These are phyloP conservation scores for Caenorhabditis sp. DNA, from an alignment of 2,888 invertebrate genomes.

Conservation along the genomic window DNA sequence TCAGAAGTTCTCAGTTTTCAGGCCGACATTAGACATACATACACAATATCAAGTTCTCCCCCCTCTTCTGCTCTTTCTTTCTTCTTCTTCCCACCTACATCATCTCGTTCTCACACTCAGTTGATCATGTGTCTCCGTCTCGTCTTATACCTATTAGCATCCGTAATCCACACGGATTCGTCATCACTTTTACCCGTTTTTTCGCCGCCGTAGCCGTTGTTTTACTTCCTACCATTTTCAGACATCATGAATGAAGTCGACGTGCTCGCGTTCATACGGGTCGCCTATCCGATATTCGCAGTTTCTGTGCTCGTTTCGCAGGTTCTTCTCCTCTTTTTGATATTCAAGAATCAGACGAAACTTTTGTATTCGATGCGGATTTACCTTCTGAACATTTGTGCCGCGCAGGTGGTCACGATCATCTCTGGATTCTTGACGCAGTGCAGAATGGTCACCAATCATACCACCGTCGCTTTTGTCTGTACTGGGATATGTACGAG, in stretches of 20 bases:
- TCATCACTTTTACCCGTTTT: slow-evolving; percentile 17
- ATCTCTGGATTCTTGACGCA: slow-evolving; percentile 39
- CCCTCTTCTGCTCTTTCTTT: background rate
- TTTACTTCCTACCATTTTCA: background rate
- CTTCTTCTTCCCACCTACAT: background rate
- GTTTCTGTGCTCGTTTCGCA: slow-evolving; percentile 31
- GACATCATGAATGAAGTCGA: slow-evolving; percentile 33
- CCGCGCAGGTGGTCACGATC: slow-evolving; percentile 42
- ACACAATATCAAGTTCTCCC: slow-evolving; percentile 3
- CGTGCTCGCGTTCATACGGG: slow-evolving; percentile 11
- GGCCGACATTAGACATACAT: background rate
- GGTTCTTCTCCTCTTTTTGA: slow-evolving; percentile 28
- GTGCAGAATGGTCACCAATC: slow-evolving; percentile 49
- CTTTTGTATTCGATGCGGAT: slow-evolving; percentile 32
- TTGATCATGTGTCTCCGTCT: slow-evolving; percentile 20
- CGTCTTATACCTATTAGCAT: slow-evolving; percentile 41
- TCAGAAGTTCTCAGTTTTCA: background rate
- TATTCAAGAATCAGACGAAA: slow-evolving; percentile 50
- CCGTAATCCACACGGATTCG: slow-evolving; percentile 36
- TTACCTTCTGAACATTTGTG: slow-evolving; percentile 48
- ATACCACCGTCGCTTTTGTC: slow-evolving; percentile 42
- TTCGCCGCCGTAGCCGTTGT: background rate
- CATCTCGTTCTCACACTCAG: slow-evolving; percentile 19
- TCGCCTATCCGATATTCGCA: slow-evolving; percentile 43
- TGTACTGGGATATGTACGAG: slow-evolving; percentile 42